Conservation (phyloP, 1,140 invertebrate species). For the Ridgeia piscesae region DNA sequence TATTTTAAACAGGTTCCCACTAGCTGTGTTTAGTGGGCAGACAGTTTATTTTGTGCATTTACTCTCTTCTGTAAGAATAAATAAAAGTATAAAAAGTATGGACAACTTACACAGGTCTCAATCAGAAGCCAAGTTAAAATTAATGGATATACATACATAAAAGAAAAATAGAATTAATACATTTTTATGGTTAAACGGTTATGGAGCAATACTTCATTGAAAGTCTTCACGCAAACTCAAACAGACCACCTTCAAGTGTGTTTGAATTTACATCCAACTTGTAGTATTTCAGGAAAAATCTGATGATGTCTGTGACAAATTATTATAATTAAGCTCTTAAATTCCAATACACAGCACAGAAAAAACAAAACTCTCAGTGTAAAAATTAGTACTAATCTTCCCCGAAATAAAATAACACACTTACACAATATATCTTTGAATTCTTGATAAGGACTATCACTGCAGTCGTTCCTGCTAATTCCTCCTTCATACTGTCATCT, state of each 20-base stretch:
- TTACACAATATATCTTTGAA: constrained; percentile 79
- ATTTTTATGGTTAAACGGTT: too few species aligned
- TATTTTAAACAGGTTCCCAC: too few species aligned
- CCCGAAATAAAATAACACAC: constrained; percentile 29
- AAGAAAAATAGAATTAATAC: too few species aligned
- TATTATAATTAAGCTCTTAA: too few species aligned
- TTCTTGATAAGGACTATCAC: constrained; percentile 77
- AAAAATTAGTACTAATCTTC: not conserved
- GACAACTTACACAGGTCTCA: too few species aligned
- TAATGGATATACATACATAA: too few species aligned
- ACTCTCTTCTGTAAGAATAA: too few species aligned
- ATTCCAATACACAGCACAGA: not conserved
- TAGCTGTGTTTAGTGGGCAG: too few species aligned
- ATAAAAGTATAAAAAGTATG: too few species aligned
- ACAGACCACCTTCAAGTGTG: not conserved
- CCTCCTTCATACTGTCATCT: constrained; percentile 82
- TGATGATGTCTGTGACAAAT: constrained; percentile 11
- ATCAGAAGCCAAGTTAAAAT: too few species aligned
- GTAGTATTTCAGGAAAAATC: not conserved
- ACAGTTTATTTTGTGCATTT: too few species aligned
- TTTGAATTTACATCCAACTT: not conserved
- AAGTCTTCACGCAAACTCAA: not conserved
- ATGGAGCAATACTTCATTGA: too few species aligned
- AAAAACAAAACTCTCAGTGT: not conserved
- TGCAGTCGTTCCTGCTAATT: constrained; percentile 92